Percentiles rank a stretch among this genome's conserved stretches.
phyloP scores from a whole-genome alignment of 35 echinoderm and acorn worm genomes.

The Acanthaster planci region DNA sequence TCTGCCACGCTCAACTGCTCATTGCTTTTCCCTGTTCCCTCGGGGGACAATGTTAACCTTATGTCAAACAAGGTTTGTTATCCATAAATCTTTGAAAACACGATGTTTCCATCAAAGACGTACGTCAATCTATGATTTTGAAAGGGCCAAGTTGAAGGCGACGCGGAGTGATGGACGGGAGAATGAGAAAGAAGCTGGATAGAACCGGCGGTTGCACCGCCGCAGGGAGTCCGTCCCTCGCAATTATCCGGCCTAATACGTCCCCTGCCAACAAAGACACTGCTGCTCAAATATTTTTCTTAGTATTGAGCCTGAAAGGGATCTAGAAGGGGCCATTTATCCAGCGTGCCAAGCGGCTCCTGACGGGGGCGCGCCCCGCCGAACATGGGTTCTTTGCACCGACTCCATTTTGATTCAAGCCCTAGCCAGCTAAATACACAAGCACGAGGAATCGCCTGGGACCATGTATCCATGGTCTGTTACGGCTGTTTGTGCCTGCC shows the following conservation, averaged over 20 bases:
- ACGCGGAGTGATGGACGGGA: slow-evolving; percentile 52
- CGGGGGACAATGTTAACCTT: slow-evolving; percentile 77
- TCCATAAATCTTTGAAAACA: slow-evolving; percentile 65
- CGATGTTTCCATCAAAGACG: slow-evolving; percentile 78
- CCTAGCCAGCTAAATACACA: slow-evolving; percentile 66
- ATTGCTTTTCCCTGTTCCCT: slow-evolving; percentile 25
- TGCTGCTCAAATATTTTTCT: slow-evolving; percentile 84
- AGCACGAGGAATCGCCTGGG: slow-evolving; percentile 47
- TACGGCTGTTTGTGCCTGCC: background rate
- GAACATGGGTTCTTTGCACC: slow-evolving; percentile 26
- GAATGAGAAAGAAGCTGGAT: slow-evolving; percentile 36
- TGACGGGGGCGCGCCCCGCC: slow-evolving; percentile 1
- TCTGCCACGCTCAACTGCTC: slow-evolving; percentile 56
- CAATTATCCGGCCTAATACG: slow-evolving; percentile 77
- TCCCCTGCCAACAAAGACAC: slow-evolving; percentile 70
- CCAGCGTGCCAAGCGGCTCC: slow-evolving; percentile 16
- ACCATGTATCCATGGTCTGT: slow-evolving; percentile 48
- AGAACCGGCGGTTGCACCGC: slow-evolving; percentile 37
- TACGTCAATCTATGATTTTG: slow-evolving; percentile 61
- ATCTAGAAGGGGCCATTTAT: slow-evolving; percentile 60
- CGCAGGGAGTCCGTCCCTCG: slow-evolving; percentile 57
- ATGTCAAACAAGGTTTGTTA: slow-evolving; percentile 85
- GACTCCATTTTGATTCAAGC: slow-evolving; percentile 22
- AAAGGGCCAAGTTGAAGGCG: slow-evolving; percentile 26
- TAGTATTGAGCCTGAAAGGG: slow-evolving; percentile 78